phyloP scores from a whole-genome alignment of 1,140 invertebrate genomes.

The honey bee (Apis mellifera) region Amel_HAv3.1 CM009945.2:4805501-4806000 shows the following conservation, averaged over 20 bases:
- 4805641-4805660: not conserved
- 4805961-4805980: not conserved
- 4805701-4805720: not conserved
- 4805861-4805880: not conserved
- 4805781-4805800: constrained; percentile 6
- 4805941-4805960: not conserved
- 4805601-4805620: no score
- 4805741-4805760: not conserved
- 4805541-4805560: not conserved
- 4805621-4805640: no score
- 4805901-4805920: constrained; percentile 12
- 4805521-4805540: not conserved
- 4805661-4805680: no score
- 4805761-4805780: not conserved
- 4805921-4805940: not conserved
- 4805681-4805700: not conserved
- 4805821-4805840: not conserved
- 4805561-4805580: no score
- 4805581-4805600: not conserved
- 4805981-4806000: no score
- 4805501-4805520: constrained; percentile 6
- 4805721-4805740: not conserved
- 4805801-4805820: not conserved
- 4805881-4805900: not conserved
- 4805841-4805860: constrained; percentile 20